phyloP scores from a whole-genome alignment of 2,888 invertebrate genomes.

The Trissoscelio sp. region DNA sequence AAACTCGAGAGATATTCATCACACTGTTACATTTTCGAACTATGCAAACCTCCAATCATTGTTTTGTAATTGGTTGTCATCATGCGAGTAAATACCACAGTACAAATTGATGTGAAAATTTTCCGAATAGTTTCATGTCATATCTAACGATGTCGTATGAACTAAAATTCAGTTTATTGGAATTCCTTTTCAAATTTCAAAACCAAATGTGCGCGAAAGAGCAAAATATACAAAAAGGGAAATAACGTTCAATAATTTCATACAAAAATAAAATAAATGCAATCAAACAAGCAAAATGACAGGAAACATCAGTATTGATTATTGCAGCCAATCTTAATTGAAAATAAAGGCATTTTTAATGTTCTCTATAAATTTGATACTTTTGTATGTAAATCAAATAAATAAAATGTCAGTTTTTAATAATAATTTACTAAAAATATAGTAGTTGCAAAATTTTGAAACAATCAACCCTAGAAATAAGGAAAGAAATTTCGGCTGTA shows the following conservation, averaged over 20 bases:
- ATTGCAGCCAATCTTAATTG: not conserved
- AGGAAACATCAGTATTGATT: slow-evolving; percentile 35
- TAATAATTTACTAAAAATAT: no score
- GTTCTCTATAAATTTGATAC: not conserved
- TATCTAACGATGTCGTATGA: slow-evolving; percentile 65
- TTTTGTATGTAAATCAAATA: not conserved
- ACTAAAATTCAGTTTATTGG: slow-evolving; percentile 68
- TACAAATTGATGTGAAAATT: slow-evolving; percentile 67
- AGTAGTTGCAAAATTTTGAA: no score
- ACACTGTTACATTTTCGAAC: slow-evolving; percentile 60
- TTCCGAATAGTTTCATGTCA: slow-evolving; percentile 68
- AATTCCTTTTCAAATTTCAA: slow-evolving; percentile 65
- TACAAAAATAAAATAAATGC: slow-evolving; percentile 33
- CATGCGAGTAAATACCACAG: slow-evolving; percentile 65
- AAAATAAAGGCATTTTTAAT: not conserved
- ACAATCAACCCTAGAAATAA: no score
- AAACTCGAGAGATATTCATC: slow-evolving; percentile 61
- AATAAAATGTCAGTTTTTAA: no score
- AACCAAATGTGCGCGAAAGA: slow-evolving; percentile 60
- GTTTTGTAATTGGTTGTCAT: slow-evolving; percentile 67
- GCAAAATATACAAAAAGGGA: slow-evolving; percentile 56
- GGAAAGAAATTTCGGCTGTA: no score
- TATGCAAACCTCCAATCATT: slow-evolving; percentile 66
- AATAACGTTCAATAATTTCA: slow-evolving; percentile 51
- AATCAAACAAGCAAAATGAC: slow-evolving; percentile 28